phyloP scores from a whole-genome alignment of 2,113 vertebrate species.

The Campylomormyrus numenius region DNA sequence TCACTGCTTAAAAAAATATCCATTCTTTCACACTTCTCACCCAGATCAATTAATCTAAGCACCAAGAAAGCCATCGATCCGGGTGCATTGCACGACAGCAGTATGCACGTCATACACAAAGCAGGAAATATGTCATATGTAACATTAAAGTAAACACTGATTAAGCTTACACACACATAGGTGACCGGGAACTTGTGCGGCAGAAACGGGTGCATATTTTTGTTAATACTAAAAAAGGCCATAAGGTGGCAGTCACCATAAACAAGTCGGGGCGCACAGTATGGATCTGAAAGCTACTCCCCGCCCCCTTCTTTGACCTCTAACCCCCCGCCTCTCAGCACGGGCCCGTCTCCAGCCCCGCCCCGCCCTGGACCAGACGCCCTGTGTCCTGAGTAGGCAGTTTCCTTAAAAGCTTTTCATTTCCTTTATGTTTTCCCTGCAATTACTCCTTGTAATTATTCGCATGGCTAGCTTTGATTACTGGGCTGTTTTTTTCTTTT shows the following conservation, averaged over 20 bases:
- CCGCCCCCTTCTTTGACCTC: not conserved
- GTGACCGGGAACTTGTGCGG: not conserved
- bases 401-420: constrained; percentile 16
- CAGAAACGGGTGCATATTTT: not conserved
- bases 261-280: not conserved
- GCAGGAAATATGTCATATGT: not conserved
- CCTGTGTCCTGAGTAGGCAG: not conserved
- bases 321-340: too few relatives aligned
- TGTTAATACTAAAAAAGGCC: not conserved
- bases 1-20: not conserved
- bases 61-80: not conserved
- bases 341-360: not conserved
- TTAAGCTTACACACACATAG: not conserved
- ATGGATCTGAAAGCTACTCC: not conserved
- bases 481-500: not conserved
- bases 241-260: not conserved
- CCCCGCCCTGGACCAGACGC: not conserved
- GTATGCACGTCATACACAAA: not conserved
- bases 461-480: constrained; percentile 13
- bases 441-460: constrained; percentile 10
- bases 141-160: not conserved
- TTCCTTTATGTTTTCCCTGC: constrained; percentile 10
- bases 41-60: not conserved
- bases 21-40: not conserved
- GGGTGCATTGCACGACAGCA: not conserved